Evolutionary conservation across 2,113 vertebrate genomes (phyloP).

Genomic region (Amphiprion percula): DNA sequence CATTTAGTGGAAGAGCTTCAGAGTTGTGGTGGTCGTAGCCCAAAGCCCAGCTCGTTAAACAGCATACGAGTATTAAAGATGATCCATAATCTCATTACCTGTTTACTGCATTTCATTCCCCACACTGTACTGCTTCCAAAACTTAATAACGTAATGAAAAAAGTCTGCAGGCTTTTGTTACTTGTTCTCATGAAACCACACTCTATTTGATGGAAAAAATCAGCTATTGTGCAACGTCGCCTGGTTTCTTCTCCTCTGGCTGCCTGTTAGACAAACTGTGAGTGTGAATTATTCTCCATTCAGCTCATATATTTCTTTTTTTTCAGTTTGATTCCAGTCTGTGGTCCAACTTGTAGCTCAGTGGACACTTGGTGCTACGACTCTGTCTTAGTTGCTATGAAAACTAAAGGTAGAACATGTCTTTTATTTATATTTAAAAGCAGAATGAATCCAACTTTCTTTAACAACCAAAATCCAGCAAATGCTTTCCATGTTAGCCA

Average conservation of each 20-base stretch:
- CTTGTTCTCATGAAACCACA: conserved; percentile 59
- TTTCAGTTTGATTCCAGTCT: conserved; percentile 11
- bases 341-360: conserved; percentile 15
- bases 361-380: conserved; percentile 1
- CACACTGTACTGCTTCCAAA: conserved; percentile 54
- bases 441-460: background rate
- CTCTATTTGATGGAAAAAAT: conserved; percentile 60
- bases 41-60: background rate
- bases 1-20: conserved; percentile 13
- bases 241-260: conserved; percentile 28
- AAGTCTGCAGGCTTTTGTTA: conserved; percentile 69
- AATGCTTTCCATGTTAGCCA: background rate
- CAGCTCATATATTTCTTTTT: background rate
- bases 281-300: conserved; percentile 37
- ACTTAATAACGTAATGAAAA: conserved; percentile 68
- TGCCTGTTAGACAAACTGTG: conserved; percentile 28
- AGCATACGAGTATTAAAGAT: conserved; percentile 18
- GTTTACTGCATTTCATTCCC: conserved; percentile 49
- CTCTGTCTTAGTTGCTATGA: background rate
- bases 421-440: conserved; percentile 1
- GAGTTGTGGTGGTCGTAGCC: conserved; percentile 8
- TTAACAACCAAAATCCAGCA: background rate
- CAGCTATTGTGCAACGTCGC: conserved; percentile 55
- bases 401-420: too few species aligned
- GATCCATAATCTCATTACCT: conserved; percentile 36